Conservation (phyloP, 1,140 invertebrate species). For the Druon quercuslanigerum region DNA sequence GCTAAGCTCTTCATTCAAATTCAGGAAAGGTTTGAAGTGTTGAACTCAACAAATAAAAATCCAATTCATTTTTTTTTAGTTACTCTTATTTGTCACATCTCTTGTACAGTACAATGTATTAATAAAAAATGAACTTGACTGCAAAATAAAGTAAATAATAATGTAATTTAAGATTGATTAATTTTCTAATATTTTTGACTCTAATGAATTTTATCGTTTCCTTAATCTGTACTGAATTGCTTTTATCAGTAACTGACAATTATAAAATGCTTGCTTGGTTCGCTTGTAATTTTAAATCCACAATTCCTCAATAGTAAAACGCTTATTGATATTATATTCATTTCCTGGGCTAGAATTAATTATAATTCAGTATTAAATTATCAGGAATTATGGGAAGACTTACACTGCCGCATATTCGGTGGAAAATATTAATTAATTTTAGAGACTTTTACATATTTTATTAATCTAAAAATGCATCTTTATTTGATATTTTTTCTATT, state of each 20-base stretch:
- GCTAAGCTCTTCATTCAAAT: background rate
- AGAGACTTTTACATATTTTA: too few relatives aligned
- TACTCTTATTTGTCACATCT: too few relatives aligned
- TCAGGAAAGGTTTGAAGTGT: background rate
- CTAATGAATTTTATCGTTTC: background rate
- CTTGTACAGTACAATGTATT: too few relatives aligned
- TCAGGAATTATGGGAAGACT: background rate
- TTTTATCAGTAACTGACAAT: background rate
- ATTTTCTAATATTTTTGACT: background rate
- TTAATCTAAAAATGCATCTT: too few relatives aligned
- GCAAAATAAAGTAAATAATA: too few relatives aligned
- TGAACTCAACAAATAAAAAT: too few relatives aligned
- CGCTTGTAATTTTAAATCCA: background rate
- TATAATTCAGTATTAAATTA: background rate
- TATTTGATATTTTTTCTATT: too few relatives aligned
- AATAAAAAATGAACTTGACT: too few relatives aligned
- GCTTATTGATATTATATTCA: background rate
- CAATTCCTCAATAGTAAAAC: background rate
- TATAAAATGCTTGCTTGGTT: conserved; percentile 20
- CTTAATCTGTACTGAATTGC: background rate
- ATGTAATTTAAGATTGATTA: background rate
- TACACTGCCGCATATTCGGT: too few relatives aligned
- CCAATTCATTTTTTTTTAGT: too few relatives aligned
- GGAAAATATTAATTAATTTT: too few relatives aligned
- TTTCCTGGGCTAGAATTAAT: background rate